Percentiles rank a stretch among this genome's conserved stretches.
Conservation (phyloP, 2,113 vertebrate species). For the Rhea americana region DNA sequence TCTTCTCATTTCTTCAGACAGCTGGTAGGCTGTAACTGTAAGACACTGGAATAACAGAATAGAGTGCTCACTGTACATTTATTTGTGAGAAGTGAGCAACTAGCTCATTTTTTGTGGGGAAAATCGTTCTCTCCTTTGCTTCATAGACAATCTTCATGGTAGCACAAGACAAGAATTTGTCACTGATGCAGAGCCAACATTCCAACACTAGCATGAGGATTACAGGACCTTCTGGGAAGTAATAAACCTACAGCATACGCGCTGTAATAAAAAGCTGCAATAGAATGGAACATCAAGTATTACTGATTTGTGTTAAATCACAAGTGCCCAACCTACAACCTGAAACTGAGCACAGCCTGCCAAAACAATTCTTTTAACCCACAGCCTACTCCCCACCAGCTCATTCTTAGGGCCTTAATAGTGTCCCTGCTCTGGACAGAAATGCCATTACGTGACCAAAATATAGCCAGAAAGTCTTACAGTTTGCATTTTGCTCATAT, state of each 20-base stretch:
- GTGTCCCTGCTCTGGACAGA: neutral
- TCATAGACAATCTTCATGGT: neutral
- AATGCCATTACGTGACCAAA: neutral
- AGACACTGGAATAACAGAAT: neutral
- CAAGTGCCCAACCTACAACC: neutral
- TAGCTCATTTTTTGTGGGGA: neutral
- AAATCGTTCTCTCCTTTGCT: neutral
- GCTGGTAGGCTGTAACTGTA: neutral
- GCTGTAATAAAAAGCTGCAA: neutral
- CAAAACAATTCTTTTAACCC: neutral
- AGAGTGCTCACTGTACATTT: neutral
- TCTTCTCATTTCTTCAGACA: neutral
- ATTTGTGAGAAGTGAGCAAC: neutral
- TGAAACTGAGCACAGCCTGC: neutral
- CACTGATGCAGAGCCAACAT: neutral
- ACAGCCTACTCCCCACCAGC: accelerated
- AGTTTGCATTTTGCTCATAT: neutral
- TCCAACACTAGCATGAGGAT: neutral
- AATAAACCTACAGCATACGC: neutral
- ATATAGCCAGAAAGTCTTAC: neutral
- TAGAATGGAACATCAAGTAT: neutral
- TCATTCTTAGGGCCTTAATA: neutral
- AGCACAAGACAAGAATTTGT: neutral
- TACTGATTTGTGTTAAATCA: neutral
- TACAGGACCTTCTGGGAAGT: neutral